Base-by-base conservation (phyloP, 2,113 vertebrate genomes). In the Mobula hypostoma region DNA sequence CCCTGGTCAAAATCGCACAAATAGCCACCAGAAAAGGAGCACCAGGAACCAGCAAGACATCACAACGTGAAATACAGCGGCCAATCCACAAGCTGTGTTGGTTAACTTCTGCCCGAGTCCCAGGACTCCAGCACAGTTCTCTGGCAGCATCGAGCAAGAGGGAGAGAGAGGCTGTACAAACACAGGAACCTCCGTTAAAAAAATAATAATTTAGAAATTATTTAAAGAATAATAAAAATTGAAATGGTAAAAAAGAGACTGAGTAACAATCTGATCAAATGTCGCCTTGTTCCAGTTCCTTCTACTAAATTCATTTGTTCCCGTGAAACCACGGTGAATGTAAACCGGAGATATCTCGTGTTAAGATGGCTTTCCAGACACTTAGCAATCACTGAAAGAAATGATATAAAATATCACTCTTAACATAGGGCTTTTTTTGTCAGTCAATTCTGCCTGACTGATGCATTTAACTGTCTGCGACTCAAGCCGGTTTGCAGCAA, bases 351-450 rank as follows among this genome's bases (percentile, higher is more conserved):
- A 93, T 72, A 72, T 74, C 96, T 96, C 96, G 94, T 95, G 95
- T 95, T 95, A 95, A 94, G 96, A 97, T 97, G 96, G 96, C 97
- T 97, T 97, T 97, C 97, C 96, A 98, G 95, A 97, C 97, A 97
- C 97, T 98, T 97, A 97, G 96, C 97, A 96, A 97, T 98, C 97
- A 97, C 98, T 98, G 97, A 98, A 97, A 97, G 96, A 98, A 98
- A 98, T 98, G 97, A 98, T 98, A 98, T 98, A 98, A 97, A 98
- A 98, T 98, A 97, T 97, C 98, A 96, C 96, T 97, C 96, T 97
- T 96, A 96, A 93, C 91, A 93, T 93, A 97, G 96, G 96, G 96
- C 97, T 97, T 97, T 97, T 97, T 97, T 98, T 98, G 98, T 98
- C 97, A 97, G 97, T 98, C 97, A 98, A 96, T 98, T 97, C 97